Percentiles rank a stretch among this genome's conserved stretches.
phyloP scores from a whole-genome alignment of 2,113 vertebrate genomes.

The Eurypyga helias region DNA sequence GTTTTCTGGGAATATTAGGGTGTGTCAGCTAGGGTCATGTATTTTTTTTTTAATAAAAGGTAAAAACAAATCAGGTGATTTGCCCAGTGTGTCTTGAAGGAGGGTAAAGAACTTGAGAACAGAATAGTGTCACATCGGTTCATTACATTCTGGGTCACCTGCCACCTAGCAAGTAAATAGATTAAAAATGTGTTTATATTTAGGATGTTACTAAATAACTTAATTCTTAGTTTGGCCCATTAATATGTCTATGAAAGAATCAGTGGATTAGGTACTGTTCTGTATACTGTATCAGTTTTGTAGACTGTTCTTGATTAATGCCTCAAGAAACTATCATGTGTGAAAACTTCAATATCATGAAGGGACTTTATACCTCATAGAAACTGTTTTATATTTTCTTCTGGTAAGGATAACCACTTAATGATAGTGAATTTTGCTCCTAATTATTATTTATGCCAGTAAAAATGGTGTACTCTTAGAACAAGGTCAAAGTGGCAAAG shows the following conservation, averaged over 20 bases:
- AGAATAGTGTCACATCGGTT: not conserved
- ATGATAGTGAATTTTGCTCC: not conserved
- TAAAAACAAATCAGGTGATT: not conserved
- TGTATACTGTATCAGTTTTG: not conserved
- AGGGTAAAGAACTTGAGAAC: not conserved
- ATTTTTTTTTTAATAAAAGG: not conserved
- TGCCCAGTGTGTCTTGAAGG: not conserved
- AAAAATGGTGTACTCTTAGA: not conserved
- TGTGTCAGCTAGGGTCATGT: not conserved
- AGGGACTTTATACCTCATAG: not conserved
- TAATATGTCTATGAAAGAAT: not conserved
- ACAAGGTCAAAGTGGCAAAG: not conserved
- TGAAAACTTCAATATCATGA: not conserved
- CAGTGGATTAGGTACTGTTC: fast-evolving
- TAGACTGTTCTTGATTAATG: not conserved
- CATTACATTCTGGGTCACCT: not conserved
- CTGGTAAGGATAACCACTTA: not conserved
- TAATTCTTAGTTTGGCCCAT: not conserved
- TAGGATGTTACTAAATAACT: not conserved
- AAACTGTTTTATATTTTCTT: not conserved
- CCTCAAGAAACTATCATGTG: not conserved
- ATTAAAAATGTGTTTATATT: not conserved
- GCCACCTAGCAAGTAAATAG: not conserved
- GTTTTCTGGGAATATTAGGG: not conserved
- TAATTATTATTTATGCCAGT: not conserved